Base-by-base conservation (phyloP, 2,113 vertebrate genomes). In the Cichladusa arquata region DNA sequence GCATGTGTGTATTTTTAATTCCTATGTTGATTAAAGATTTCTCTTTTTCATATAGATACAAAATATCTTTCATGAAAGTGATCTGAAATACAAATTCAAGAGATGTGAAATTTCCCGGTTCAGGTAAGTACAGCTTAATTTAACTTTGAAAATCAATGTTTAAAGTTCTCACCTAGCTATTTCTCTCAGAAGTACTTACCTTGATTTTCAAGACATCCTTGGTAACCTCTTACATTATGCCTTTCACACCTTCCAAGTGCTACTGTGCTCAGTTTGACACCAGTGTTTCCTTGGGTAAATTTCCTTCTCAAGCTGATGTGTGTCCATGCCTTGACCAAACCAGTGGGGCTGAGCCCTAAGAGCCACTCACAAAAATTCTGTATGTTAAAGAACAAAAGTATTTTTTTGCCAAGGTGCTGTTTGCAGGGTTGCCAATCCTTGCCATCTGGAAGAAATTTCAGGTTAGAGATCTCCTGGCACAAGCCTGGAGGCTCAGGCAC, bases 11-110 rank as follows among this genome's bases (percentile, higher is more conserved):
- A 47, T 53, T 88, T 85, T 77, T 48, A 56, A 31, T 40, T 50
- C 17, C 9, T 70, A 3, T 31, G 34, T 36, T 72, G 18, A 6
- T 65, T 91, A 22, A 87, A 53, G 33, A 66, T 81, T 73, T 83
- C 26, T 81, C 73, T 92, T 86, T 86, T 86, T 76, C 66, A 6
- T 77, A 69, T 81, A 98, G 98, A 42, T 98, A 90, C 84, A 97
- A 87, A 86, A 97, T 3, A 95, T 98, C 51, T 98, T 98, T 90
- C 95, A 97, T 91, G 90, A 81, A 97, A 97, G 98, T 94, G 93
- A 95, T 50, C 86, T 98, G 71, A 96, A 92, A 86, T 85, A 95
- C 24, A 19, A 96, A n/a, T 98, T 97, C 65, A 70, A 86, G 88
- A 89, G 78, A 44, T 97, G 97, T 78, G 94, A 94, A 60, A 65